Evolutionary conservation across 2,888 invertebrate genomes (phyloP).

Genomic region (Ichneumoninae sp.): DNA sequence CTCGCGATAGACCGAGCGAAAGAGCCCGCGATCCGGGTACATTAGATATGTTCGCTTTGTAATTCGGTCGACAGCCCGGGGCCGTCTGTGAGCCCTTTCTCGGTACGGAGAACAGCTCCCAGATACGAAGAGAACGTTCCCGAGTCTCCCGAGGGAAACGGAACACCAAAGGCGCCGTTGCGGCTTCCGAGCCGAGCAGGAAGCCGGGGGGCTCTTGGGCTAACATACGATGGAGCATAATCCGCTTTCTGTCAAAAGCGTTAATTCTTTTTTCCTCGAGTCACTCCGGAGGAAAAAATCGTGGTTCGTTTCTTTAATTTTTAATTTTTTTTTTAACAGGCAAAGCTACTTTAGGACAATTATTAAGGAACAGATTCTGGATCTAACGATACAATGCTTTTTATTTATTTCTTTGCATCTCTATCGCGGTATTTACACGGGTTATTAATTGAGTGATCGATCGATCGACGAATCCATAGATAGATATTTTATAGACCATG

Average conservation of each 20-base stretch:
- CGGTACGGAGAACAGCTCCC: constrained; percentile 1
- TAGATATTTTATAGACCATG: neutral
- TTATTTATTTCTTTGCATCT: neutral
- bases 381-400: neutral
- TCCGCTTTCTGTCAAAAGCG: constrained; percentile 44
- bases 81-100: constrained; percentile 53
- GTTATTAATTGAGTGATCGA: neutral
- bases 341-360: neutral
- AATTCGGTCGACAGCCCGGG: constrained; percentile 74
- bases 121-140: constrained; percentile 14
- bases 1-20: constrained; percentile 30
- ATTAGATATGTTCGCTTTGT: constrained; percentile 72
- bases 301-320: neutral
- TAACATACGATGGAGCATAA: constrained; percentile 46
- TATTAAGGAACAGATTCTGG: neutral
- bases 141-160: constrained; percentile 48
- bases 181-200: constrained; percentile 28
- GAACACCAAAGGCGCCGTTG: constrained; percentile 44
- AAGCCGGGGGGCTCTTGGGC: constrained; percentile 34
- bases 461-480: neutral
- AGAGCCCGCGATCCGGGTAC: constrained; percentile 14
- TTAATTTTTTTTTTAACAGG: neutral
- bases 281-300: constrained; percentile 4
- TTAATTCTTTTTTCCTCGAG: constrained; percentile 25
- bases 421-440: neutral